Conservation (phyloP, 1,140 invertebrate species). For the Pemphigus obesinymphae region DNA sequence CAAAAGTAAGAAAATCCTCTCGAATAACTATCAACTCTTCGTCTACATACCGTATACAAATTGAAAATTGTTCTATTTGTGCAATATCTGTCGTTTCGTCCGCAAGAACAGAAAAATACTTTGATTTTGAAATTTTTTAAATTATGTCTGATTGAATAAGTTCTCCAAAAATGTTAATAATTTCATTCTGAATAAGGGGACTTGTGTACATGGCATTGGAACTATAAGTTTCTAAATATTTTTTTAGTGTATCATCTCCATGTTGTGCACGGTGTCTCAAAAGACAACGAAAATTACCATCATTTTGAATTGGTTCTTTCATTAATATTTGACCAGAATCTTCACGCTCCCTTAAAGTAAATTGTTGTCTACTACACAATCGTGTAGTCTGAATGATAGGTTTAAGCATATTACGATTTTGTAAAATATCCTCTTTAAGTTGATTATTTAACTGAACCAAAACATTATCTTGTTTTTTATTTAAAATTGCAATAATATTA, state of each 20-base stretch:
- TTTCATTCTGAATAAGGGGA: constrained; percentile 44
- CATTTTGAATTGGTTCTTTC: no score
- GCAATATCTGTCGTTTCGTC: constrained; percentile 45
- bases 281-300: no score
- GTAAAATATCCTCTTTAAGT: not conserved
- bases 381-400: not conserved
- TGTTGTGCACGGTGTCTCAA: not conserved
- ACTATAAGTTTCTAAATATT: not conserved
- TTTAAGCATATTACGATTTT: not conserved
- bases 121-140: no score
- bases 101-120: no score
- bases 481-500: not conserved
- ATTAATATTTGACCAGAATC: no score
- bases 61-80: constrained; percentile 45
- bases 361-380: not conserved
- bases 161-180: constrained; percentile 43
- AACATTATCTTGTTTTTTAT: not conserved
- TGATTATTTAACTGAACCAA: not conserved
- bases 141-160: constrained; percentile 42
- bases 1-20: no score
- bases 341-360: not conserved
- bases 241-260: not conserved
- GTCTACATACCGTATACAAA: no score
- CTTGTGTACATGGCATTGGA: constrained; percentile 43
- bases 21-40: no score